These are phyloP conservation scores for Petrolisthes manimaculis DNA, from an alignment of 2,888 invertebrate genomes.

Conservation along the genomic window DNA sequence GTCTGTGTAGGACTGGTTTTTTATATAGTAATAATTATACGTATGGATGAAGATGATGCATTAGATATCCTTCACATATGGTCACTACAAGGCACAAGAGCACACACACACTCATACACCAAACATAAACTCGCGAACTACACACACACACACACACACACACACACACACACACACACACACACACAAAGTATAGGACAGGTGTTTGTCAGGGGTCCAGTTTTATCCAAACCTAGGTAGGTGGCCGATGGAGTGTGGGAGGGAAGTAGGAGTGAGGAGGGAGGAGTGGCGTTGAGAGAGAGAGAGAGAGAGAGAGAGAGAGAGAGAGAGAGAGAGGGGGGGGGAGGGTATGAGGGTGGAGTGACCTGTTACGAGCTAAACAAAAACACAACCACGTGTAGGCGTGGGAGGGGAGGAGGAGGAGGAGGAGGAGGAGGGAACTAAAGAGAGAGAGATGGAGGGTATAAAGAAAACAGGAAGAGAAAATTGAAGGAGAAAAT, in stretches of 20 bases:
- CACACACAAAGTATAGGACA: slow-evolving; percentile 19
- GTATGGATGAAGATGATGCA: no score
- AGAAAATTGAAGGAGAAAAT: not conserved
- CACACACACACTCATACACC: not conserved
- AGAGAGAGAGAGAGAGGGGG: not conserved
- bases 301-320: not conserved
- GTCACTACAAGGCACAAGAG: not conserved
- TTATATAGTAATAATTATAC: no score
- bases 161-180: slow-evolving; percentile 22
- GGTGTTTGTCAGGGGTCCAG: not conserved
- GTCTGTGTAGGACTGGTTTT: not conserved
- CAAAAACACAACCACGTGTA: not conserved
- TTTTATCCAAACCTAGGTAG: slow-evolving; percentile 13
- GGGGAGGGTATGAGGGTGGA: not conserved
- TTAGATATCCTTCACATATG: not conserved
- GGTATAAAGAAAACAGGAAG: not conserved
- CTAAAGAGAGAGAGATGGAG: not conserved
- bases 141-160: slow-evolving; percentile 29
- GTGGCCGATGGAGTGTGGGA: not conserved
- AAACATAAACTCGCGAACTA: not conserved
- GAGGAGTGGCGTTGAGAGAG: not conserved
- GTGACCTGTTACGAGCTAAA: slow-evolving; percentile 11
- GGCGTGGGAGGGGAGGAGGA: not conserved
- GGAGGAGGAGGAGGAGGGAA: not conserved
- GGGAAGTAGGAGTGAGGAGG: not conserved